phyloP scores from a whole-genome alignment of 2,888 invertebrate genomes.

The Archips crataeganus region DNA sequence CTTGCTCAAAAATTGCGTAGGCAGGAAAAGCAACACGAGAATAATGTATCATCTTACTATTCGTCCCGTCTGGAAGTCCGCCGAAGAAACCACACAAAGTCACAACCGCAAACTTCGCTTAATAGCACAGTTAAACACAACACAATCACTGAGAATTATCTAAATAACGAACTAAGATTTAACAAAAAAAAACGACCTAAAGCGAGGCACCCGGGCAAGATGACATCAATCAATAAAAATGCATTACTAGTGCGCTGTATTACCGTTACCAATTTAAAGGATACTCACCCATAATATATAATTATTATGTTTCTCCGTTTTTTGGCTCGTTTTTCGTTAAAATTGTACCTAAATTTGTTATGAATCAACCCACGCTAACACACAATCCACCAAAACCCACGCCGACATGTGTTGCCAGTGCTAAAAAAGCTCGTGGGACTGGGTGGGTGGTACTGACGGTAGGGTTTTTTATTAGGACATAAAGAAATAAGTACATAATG shows the following conservation, averaged over 20 bases:
- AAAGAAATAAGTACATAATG: neutral
- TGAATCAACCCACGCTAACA: constrained; percentile 79
- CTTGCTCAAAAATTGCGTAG: constrained; percentile 6
- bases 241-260: constrained; percentile 47
- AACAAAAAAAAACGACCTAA: constrained; percentile 56
- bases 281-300: constrained; percentile 64
- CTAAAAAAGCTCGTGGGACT: constrained; percentile 44
- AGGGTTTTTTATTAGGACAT: neutral
- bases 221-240: constrained; percentile 76
- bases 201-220: constrained; percentile 63
- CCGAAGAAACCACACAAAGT: constrained; percentile 3
- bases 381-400: constrained; percentile 74
- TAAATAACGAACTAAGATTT: constrained; percentile 52
- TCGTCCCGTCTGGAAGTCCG: neutral
- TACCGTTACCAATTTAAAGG: constrained; percentile 44
- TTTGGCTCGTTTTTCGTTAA: constrained; percentile 42
- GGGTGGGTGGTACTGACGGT: neutral
- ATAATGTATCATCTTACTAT: neutral
- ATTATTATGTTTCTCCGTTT: constrained; percentile 47
- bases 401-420: constrained; percentile 75
- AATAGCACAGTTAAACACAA: constrained; percentile 29
- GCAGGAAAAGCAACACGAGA: constrained; percentile 1
- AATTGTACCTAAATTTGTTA: constrained; percentile 47
- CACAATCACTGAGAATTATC: constrained; percentile 30
- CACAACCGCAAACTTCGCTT: constrained; percentile 21